phyloP scores from a whole-genome alignment of 2,113 vertebrate species.

The Anoura caudifer region DNA sequence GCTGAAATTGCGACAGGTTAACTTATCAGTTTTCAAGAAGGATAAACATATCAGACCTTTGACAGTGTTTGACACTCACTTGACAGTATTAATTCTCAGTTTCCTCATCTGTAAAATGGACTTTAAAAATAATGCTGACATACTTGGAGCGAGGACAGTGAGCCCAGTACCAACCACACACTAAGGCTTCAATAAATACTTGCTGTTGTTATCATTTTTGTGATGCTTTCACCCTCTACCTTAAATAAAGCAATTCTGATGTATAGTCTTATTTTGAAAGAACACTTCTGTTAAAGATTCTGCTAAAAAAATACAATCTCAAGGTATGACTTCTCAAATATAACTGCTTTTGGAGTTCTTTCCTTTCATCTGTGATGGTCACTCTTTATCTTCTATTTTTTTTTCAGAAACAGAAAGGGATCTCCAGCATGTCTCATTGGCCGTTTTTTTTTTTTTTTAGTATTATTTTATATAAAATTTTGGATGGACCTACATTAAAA shows the following conservation, averaged over 20 bases:
- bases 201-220: neutral
- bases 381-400: neutral
- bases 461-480: neutral
- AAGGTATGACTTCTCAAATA: neutral
- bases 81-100: neutral
- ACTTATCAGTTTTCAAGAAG: neutral
- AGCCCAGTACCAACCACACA: neutral
- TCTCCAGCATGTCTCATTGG: neutral
- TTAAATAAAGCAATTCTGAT: neutral
- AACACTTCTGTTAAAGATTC: neutral
- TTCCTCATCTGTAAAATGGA: neutral
- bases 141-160: neutral
- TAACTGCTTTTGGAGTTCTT: conserved; percentile 4
- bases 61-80: neutral
- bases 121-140: neutral
- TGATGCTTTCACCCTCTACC: neutral
- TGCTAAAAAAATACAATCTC: neutral
- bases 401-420: neutral
- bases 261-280: neutral
- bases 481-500: neutral
- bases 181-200: neutral
- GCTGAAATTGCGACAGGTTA: neutral
- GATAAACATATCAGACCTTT: neutral
- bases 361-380: neutral
- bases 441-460: neutral